Evolutionary conservation across 2,113 vertebrate genomes (phyloP).

Genomic region (Lynx canadensis): DNA sequence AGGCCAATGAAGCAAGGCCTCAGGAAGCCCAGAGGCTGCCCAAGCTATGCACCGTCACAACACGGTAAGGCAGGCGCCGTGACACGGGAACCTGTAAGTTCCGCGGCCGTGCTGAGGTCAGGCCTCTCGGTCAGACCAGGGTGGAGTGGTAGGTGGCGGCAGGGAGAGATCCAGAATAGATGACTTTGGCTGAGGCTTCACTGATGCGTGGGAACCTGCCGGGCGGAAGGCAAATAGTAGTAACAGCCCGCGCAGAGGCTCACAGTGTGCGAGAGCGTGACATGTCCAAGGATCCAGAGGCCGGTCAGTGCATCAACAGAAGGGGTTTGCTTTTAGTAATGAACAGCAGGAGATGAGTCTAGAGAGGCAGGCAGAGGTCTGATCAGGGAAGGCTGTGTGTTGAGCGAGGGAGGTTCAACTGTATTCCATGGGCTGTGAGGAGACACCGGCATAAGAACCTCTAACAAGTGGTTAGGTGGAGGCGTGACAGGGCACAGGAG

Average conservation of each 20-base stretch:
- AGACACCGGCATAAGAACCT: background rate
- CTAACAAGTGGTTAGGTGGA: background rate
- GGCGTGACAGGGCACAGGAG: background rate
- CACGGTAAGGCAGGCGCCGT: background rate
- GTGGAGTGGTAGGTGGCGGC: background rate
- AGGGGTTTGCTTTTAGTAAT: background rate
- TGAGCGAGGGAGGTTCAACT: background rate
- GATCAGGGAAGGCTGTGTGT: background rate
- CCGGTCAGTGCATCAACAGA: accelerated
- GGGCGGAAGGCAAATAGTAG: background rate
- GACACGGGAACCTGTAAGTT: background rate
- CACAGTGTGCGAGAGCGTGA: too few species aligned
- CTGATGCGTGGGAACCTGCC: background rate
- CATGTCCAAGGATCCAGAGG: too few species aligned
- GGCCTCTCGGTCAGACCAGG: background rate
- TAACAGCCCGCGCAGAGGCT: background rate
- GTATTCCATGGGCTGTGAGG: background rate
- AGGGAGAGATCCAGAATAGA: background rate
- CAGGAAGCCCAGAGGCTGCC: background rate
- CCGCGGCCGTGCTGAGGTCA: background rate
- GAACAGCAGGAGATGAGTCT: background rate
- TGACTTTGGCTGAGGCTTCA: background rate
- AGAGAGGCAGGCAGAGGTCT: background rate
- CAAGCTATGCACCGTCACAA: background rate
- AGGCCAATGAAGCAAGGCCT: background rate